phyloP scores from a whole-genome alignment of 2,888 invertebrate species.

The Microchrysa polita region DNA sequence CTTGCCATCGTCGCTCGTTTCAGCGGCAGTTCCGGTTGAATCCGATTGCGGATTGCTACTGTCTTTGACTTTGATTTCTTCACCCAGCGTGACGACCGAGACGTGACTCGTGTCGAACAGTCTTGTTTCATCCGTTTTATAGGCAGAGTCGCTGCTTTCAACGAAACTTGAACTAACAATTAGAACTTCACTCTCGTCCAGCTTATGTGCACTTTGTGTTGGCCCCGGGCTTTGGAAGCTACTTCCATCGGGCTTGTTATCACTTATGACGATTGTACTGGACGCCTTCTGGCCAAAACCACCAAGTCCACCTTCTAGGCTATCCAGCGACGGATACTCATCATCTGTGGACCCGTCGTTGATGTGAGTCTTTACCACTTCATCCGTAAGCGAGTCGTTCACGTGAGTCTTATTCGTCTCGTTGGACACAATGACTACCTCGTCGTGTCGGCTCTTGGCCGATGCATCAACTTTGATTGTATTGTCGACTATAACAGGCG shows the following conservation, averaged over 20 bases:
- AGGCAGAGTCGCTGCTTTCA: constrained; percentile 73
- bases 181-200: constrained; percentile 88
- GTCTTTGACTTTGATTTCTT: constrained; percentile 80
- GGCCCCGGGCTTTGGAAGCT: constrained; percentile 58
- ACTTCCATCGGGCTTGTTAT: constrained; percentile 48
- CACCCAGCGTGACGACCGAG: constrained; percentile 89
- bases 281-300: constrained; percentile 61
- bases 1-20: constrained; percentile 48
- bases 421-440: constrained; percentile 85
- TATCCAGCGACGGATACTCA: constrained; percentile 80
- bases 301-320: constrained; percentile 69
- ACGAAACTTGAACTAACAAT: constrained; percentile 78
- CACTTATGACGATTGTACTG: constrained; percentile 59
- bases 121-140: constrained; percentile 60
- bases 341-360: too few species aligned
- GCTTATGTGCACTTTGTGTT: constrained; percentile 68
- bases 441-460: constrained; percentile 63
- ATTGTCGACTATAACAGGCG: constrained; percentile 78
- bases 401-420: constrained; percentile 74
- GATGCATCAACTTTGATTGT: constrained; percentile 60
- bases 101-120: constrained; percentile 86
- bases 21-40: constrained; percentile 52
- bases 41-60: constrained; percentile 64
- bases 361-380: too few species aligned
- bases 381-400: constrained; percentile 78